These are phyloP conservation scores for Leptinotarsa texana DNA, from an alignment of 1,140 invertebrate species.

Conservation along the genomic window DNA sequence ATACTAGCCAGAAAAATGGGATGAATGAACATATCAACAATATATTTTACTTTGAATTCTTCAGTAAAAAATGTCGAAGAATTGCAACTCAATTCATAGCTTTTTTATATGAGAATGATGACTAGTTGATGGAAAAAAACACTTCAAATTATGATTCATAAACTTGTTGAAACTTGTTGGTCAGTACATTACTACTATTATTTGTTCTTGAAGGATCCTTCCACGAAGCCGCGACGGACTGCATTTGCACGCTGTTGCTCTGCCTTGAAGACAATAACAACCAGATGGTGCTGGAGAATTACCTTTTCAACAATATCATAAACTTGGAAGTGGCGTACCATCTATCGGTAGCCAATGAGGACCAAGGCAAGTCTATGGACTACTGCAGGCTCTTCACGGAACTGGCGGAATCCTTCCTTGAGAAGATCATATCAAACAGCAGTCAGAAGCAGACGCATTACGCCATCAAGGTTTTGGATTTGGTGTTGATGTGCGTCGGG, in stretches of 20 bases:
- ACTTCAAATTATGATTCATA: no score
- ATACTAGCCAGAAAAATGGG: no score
- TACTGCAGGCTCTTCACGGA: slow-evolving; percentile 95
- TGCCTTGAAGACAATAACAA: slow-evolving; percentile 76
- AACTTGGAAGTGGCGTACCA: slow-evolving; percentile 86
- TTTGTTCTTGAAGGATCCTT: slow-evolving; percentile 62
- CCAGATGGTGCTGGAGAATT: slow-evolving; percentile 68
- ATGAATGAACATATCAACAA: no score
- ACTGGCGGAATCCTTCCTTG: slow-evolving; percentile 87
- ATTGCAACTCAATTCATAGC: no score
- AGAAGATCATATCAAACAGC: slow-evolving; percentile 73
- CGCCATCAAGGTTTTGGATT: slow-evolving; percentile 83
- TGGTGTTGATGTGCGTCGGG: slow-evolving; percentile 88
- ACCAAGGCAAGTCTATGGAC: slow-evolving; percentile 87
- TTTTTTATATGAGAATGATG: no score
- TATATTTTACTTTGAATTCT: no score
- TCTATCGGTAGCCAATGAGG: slow-evolving; percentile 88
- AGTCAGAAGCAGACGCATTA: slow-evolving; percentile 69
- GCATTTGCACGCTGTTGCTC: slow-evolving; percentile 83
- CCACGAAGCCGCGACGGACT: slow-evolving; percentile 90
- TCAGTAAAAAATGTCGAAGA: no score
- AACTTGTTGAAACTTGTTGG: no score
- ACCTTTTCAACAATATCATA: slow-evolving; percentile 81
- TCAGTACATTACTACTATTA: no score
- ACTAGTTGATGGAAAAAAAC: no score